phyloP scores from a whole-genome alignment of 2,888 invertebrate genomes.

The Ashinkailepas kermadecensis region DNA sequence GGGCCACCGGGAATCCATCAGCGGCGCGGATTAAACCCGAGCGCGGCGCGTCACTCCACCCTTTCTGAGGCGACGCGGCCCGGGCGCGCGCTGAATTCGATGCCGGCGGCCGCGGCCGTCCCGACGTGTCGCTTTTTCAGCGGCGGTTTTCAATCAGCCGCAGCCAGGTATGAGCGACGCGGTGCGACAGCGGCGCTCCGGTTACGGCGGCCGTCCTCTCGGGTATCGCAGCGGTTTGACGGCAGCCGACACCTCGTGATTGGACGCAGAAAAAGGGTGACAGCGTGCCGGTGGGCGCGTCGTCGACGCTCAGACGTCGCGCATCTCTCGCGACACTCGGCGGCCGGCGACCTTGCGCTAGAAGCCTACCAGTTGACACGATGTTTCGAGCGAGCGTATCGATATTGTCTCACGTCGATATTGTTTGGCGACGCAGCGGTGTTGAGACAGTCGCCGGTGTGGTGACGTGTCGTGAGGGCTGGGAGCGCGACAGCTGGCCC shows the following conservation, averaged over 20 bases:
- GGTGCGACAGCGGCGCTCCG: background rate
- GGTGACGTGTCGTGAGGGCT: background rate
- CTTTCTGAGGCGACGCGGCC: background rate
- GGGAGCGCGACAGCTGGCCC: too few relatives aligned
- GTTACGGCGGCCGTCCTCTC: background rate
- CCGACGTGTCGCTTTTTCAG: background rate
- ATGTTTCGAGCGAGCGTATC: background rate
- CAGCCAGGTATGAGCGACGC: constrained; percentile 16
- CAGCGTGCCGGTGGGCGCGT: background rate
- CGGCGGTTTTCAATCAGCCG: background rate
- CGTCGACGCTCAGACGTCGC: background rate
- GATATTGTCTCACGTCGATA: background rate
- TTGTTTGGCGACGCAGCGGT: background rate
- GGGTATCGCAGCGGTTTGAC: background rate
- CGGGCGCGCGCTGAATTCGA: background rate
- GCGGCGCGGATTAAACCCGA: background rate
- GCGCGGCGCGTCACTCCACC: constrained; percentile 3
- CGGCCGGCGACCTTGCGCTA: background rate
- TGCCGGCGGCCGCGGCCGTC: background rate
- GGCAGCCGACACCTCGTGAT: background rate
- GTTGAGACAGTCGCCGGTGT: background rate
- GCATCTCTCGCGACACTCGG: background rate
- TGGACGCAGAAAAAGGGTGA: constrained; percentile 17
- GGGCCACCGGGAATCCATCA: constrained; percentile 6
- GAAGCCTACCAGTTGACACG: background rate